Conservation (phyloP, 2,888 invertebrate species). For the Orthosia cruda region DNA sequence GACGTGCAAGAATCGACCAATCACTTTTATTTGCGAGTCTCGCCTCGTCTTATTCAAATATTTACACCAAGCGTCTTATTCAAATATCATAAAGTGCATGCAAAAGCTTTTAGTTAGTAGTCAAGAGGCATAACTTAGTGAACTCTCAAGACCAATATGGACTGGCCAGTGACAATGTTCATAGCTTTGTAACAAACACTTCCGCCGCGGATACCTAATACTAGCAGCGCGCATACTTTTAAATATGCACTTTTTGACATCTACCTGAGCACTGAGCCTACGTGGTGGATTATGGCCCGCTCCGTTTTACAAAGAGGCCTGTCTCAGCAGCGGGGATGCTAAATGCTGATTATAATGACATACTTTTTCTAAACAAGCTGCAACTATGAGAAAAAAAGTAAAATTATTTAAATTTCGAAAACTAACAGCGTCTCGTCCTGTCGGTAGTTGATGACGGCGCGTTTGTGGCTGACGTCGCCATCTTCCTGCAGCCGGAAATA, state of each 20-base stretch:
- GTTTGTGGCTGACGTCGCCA: conserved; percentile 97
- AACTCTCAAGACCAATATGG: conserved; percentile 33
- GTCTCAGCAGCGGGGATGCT: neutral
- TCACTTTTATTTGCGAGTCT: no score
- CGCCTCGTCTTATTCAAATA: neutral
- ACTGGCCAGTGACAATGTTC: conserved; percentile 15
- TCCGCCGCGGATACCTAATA: conserved; percentile 27
- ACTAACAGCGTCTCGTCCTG: conserved; percentile 99
- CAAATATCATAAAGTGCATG: neutral
- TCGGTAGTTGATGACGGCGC: conserved; percentile 99
- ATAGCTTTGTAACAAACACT: conserved; percentile 13
- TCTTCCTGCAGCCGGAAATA: conserved; percentile 99
- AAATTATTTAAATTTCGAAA: neutral
- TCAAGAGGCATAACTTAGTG: conserved; percentile 14
- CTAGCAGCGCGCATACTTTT: neutral
- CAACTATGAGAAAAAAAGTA: neutral
- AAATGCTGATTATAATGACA: neutral
- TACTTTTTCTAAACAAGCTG: neutral
- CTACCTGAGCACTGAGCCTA: neutral
- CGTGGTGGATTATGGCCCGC: no score
- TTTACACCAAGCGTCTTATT: neutral
- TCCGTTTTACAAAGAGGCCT: no score
- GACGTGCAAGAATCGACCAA: no score
- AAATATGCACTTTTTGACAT: neutral
- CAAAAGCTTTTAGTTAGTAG: conserved; percentile 12